phyloP scores from a whole-genome alignment of 2,888 invertebrate species.

The Blastobasis adustella region DNA sequence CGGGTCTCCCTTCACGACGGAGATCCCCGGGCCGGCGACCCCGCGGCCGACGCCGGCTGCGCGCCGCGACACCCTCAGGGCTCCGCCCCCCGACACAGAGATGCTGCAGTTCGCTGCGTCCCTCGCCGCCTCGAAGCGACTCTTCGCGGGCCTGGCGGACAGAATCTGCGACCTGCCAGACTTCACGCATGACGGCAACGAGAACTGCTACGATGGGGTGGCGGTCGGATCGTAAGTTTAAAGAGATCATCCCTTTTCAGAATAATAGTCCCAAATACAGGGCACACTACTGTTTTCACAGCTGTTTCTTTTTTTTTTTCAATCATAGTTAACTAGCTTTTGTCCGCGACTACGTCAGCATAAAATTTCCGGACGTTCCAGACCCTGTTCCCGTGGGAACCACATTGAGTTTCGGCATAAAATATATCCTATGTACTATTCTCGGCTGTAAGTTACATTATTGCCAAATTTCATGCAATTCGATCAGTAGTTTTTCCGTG shows the following conservation, averaged over 20 bases:
- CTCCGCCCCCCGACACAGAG: slow-evolving; percentile 78
- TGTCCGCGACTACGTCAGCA: too few species aligned
- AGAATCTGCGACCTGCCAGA: slow-evolving; percentile 84
- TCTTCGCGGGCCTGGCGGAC: slow-evolving; percentile 89
- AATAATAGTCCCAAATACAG: too few species aligned
- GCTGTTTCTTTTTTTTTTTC: too few species aligned
- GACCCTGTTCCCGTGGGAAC: too few species aligned
- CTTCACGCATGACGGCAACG: slow-evolving; percentile 78
- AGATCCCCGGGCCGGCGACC: slow-evolving; percentile 27
- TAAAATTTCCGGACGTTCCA: too few species aligned
- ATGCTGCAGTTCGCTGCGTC: slow-evolving; percentile 78
- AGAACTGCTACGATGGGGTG: slow-evolving; percentile 89
- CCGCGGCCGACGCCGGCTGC: slow-evolving; percentile 34
- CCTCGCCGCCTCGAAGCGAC: slow-evolving; percentile 83
- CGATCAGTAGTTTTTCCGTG: too few species aligned
- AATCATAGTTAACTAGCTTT: too few species aligned
- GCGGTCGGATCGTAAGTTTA: slow-evolving; percentile 82
- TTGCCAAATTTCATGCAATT: too few species aligned
- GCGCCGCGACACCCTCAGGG: slow-evolving; percentile 63
- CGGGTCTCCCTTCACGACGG: slow-evolving; percentile 51
- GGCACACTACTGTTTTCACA: too few species aligned
- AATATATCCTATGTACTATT: too few species aligned
- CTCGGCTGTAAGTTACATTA: too few species aligned
- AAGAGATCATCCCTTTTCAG: background rate
- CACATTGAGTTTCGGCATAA: too few species aligned